These are phyloP conservation scores for Ypsolopha sequella DNA, from an alignment of 2,888 invertebrate genomes.

Conservation along the genomic window DNA sequence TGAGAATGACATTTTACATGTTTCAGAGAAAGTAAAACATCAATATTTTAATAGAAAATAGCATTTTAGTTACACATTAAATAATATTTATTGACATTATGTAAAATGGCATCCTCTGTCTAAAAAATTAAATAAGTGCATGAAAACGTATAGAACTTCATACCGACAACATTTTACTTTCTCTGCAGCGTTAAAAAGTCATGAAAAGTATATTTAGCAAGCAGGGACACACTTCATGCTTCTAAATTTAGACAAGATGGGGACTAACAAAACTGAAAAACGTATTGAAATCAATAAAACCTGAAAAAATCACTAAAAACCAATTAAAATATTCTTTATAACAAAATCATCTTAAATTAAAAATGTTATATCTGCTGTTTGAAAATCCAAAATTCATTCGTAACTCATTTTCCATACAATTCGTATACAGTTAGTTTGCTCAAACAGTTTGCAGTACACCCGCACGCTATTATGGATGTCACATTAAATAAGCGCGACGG, in stretches of 20 bases:
- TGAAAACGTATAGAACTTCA: slow-evolving; percentile 3
- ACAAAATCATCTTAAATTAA: too few species aligned
- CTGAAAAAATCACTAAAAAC: neutral
- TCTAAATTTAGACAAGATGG: slow-evolving; percentile 11
- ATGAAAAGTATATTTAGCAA: slow-evolving; percentile 24
- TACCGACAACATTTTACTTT: slow-evolving; percentile 50
- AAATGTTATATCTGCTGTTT: too few species aligned
- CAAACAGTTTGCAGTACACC: too few species aligned
- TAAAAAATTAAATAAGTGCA: neutral
- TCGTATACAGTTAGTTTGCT: too few species aligned
- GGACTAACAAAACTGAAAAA: neutral
- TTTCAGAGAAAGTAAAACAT: slow-evolving; percentile 51
- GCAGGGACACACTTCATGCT: slow-evolving; percentile 30
- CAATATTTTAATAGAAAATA: neutral
- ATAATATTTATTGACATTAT: neutral
- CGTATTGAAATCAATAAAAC: neutral
- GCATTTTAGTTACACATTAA: neutral
- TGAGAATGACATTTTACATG: slow-evolving; percentile 37
- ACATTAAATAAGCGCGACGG: too few species aligned
- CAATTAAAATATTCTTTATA: neutral
- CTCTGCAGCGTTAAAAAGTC: slow-evolving; percentile 49
- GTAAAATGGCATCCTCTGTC: slow-evolving; percentile 37
- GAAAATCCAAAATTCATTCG: too few species aligned
- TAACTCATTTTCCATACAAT: too few species aligned
- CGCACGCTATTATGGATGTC: too few species aligned